A percentile compares a stretch with the other conserved stretches of the same genome.
Evolutionary conservation across 2,888 invertebrate species (phyloP).

Genomic region (Autographa pulchrina): DNA sequence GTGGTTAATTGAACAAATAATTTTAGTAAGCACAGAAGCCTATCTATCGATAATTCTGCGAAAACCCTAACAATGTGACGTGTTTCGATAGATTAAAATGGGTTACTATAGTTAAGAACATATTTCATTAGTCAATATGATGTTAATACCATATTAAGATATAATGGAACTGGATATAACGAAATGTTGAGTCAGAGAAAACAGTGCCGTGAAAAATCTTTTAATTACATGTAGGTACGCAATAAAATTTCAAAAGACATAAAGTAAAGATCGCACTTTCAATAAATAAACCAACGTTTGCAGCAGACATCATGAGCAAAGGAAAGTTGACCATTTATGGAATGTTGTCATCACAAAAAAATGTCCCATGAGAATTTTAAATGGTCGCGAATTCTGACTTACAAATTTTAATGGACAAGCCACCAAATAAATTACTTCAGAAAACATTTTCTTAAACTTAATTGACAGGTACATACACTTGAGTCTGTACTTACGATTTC

Average conservation of each 20-base stretch:
- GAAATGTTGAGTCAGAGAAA: neutral
- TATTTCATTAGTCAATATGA: neutral
- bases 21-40: neutral
- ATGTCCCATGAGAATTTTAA: constrained; percentile 51
- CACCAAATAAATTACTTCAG: constrained; percentile 30
- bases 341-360: constrained; percentile 65
- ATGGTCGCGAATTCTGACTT: constrained; percentile 39
- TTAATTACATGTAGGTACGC: constrained; percentile 12
- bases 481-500: constrained; percentile 9
- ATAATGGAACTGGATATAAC: neutral
- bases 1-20: neutral
- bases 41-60: neutral
- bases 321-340: constrained; percentile 71
- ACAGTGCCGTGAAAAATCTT: constrained; percentile 11
- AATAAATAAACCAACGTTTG: constrained; percentile 36
- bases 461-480: constrained; percentile 33
- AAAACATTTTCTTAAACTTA: constrained; percentile 24
- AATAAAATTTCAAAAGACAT: constrained; percentile 13
- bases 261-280: constrained; percentile 35
- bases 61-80: neutral
- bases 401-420: constrained; percentile 30
- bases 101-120: neutral
- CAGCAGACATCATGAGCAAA: constrained; percentile 35
- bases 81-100: neutral
- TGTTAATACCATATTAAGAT: neutral